phyloP scores from a whole-genome alignment of 2,797 vertebrate genomes.

The Trichosurus vulpecula region DNA sequence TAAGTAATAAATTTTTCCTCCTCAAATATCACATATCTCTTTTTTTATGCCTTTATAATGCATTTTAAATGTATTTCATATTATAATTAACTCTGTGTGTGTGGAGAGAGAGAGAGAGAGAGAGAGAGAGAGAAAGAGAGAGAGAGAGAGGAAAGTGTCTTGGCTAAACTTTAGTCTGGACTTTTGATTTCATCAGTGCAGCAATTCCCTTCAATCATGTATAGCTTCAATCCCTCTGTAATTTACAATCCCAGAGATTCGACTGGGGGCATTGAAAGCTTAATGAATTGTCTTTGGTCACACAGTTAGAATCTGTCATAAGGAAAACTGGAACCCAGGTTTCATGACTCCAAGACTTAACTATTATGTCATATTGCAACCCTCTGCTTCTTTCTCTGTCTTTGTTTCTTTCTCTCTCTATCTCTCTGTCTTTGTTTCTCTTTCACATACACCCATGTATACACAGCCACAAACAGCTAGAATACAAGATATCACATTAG shows the following conservation, averaged over 20 bases:
- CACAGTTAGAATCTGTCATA: not conserved
- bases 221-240: no score
- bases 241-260: not conserved
- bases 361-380: not conserved
- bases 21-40: not conserved
- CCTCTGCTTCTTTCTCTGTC: not conserved
- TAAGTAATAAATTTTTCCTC: not conserved
- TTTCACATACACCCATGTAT: not conserved
- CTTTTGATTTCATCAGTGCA: not conserved
- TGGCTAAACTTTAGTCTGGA: no score
- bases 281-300: not conserved
- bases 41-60: not conserved
- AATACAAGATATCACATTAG: not conserved
- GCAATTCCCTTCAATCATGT: not conserved
- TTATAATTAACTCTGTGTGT: not conserved
- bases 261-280: not conserved
- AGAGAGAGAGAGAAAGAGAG: no score
- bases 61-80: not conserved
- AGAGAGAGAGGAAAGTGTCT: not conserved
- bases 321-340: not conserved
- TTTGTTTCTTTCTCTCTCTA: no score
- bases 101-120: no score
- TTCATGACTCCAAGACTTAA: not conserved
- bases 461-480: not conserved
- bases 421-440: not conserved